phyloP scores from a whole-genome alignment of 1,140 invertebrate species.

The Drosophila arizonae region DNA sequence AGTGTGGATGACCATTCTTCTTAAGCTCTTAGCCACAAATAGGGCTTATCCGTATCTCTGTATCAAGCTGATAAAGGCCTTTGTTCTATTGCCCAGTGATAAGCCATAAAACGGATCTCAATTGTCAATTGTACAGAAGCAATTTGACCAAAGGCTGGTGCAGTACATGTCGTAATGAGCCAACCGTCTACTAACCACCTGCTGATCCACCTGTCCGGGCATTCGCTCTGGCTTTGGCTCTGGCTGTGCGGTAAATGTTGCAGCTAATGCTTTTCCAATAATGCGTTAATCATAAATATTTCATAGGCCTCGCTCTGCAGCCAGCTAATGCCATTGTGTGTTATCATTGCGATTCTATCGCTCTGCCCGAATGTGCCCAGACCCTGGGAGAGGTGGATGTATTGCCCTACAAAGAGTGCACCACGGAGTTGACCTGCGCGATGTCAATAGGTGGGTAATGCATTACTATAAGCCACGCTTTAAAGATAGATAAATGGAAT shows the following conservation, averaged over 20 bases:
- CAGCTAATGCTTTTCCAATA: conserved; percentile 50
- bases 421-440: conserved; percentile 54
- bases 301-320: conserved; percentile 29
- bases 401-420: conserved; percentile 61
- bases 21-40: background rate
- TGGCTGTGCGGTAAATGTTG: conserved; percentile 33
- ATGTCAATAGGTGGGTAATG: conserved; percentile 68
- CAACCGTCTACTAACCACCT: background rate
- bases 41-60: conserved; percentile 59
- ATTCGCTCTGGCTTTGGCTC: conserved; percentile 8
- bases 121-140: conserved; percentile 13
- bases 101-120: conserved; percentile 58
- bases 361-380: conserved; percentile 67
- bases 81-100: conserved; percentile 51
- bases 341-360: conserved; percentile 75
- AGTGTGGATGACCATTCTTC: background rate
- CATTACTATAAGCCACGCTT: background rate
- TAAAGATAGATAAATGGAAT: too few relatives aligned
- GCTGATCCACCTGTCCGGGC: background rate
- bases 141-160: conserved; percentile 9
- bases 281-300: conserved; percentile 13
- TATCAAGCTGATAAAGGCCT: conserved; percentile 45
- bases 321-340: conserved; percentile 58
- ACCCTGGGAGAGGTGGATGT: conserved; percentile 65
- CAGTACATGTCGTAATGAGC: conserved; percentile 31